phyloP scores from a whole-genome alignment of 2,888 invertebrate species.

The Chrysolina oricalcia region DNA sequence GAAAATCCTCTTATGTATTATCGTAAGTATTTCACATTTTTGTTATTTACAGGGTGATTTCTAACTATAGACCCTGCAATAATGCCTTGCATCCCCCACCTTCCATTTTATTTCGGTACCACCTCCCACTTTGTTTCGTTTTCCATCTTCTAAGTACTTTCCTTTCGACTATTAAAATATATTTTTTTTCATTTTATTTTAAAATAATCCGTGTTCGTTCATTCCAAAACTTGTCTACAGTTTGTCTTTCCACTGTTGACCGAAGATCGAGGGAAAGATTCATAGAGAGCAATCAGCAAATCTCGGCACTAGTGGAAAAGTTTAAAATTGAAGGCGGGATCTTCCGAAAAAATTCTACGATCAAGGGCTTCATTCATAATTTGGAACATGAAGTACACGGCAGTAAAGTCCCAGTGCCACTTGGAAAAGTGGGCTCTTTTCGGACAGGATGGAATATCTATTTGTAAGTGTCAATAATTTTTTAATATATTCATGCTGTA shows the following conservation, averaged over 20 bases:
- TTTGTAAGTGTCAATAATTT: slow-evolving; percentile 71
- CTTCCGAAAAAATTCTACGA: slow-evolving; percentile 77
- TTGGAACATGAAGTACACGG: slow-evolving; percentile 70
- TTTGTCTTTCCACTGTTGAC: slow-evolving; percentile 85
- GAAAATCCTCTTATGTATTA: slow-evolving; percentile 99
- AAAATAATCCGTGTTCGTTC: too few relatives aligned
- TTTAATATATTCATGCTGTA: background rate
- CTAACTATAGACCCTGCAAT: too few relatives aligned
- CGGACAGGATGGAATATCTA: slow-evolving; percentile 82
- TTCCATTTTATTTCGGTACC: too few relatives aligned
- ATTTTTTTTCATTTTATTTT: background rate
- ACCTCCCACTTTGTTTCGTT: too few relatives aligned
- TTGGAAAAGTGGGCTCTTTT: slow-evolving; percentile 82
- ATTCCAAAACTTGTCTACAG: slow-evolving; percentile 69
- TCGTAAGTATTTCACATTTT: slow-evolving; percentile 76
- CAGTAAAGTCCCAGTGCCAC: slow-evolving; percentile 83
- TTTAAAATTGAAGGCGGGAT: slow-evolving; percentile 90
- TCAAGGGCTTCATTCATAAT: slow-evolving; percentile 75
- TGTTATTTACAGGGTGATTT: background rate
- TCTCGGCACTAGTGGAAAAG: slow-evolving; percentile 91
- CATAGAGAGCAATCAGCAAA: slow-evolving; percentile 94
- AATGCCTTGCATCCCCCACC: too few relatives aligned
- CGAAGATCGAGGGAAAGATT: slow-evolving; percentile 91
- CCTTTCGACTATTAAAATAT: too few relatives aligned
- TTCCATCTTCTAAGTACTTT: background rate